phyloP scores from a whole-genome alignment of 2,888 invertebrate genomes.

The Drosophila nr. perissopoda region DNA sequence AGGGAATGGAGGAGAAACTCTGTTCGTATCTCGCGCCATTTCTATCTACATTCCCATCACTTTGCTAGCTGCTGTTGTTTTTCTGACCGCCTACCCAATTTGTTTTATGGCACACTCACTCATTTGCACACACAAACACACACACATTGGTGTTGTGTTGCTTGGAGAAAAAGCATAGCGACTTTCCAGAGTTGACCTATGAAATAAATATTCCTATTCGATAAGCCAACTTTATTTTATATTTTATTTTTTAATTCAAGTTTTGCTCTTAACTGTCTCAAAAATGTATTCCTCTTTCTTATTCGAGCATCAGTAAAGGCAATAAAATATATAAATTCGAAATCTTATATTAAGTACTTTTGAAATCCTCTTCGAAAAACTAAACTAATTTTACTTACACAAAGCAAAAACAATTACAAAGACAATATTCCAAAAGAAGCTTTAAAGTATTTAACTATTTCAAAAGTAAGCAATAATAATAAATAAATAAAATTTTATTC shows the following conservation, averaged over 20 bases:
- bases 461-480: neutral
- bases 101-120: slow-evolving; percentile 69
- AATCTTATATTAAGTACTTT: neutral
- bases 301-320: neutral
- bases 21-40: slow-evolving; percentile 3
- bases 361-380: neutral
- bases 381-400: neutral
- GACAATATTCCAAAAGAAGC: neutral
- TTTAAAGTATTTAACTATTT: neutral
- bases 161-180: slow-evolving; percentile 8
- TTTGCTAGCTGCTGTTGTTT: slow-evolving; percentile 16
- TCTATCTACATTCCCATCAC: slow-evolving; percentile 10
- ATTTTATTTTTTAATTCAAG: neutral
- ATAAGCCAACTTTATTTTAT: slow-evolving; percentile 3
- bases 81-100: slow-evolving; percentile 67
- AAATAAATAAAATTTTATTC: neutral
- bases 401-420: neutral
- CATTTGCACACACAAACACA: slow-evolving; percentile 12
- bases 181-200: slow-evolving; percentile 26
- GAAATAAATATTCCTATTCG: slow-evolving; percentile 15
- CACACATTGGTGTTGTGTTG: slow-evolving; percentile 6
- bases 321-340: neutral
- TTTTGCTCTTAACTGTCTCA: neutral
- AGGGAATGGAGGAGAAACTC: neutral
- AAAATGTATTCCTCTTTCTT: neutral